Base-by-base conservation (phyloP, 1,140 invertebrate species). In the Drosophila seguyi region DNA sequence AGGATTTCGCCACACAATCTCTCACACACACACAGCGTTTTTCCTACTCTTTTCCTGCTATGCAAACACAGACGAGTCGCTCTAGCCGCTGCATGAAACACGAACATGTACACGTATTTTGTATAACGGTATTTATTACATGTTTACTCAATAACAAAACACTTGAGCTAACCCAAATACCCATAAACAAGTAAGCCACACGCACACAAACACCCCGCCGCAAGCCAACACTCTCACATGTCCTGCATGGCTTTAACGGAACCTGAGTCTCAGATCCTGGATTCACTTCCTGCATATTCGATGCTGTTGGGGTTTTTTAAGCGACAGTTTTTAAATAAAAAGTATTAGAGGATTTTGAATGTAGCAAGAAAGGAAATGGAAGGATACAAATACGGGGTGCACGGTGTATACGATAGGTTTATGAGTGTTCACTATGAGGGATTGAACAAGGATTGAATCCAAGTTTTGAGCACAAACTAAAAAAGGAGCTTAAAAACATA, bases 61-160 rank as follows among this genome's bases (percentile, higher is more conserved):
- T 79, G 67, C 76, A 79, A 78, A 79, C 75, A 79, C 38, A 66
- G 75, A 79, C 74, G 73, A 79, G 65, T 39, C 66, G 39, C 65
- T 60, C 22, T 47, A 3, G 44, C 44, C 66, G 59, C 44, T 36
- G 42, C 68, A 72, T 62, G 69, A 36, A 67, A 74, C 81, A 79
- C 73, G 73, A 72, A 77, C 79, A 81, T 77, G 75, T 65, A 83
- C 79, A 81, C 81, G 75, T 79, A 83, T 83, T 83, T 79, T 79
- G 75, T 83, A 79, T 79, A 79, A 71, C 75, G 81, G 81, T 84
- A 84, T 84, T 84, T 84, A 84, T 84, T 79, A 84, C 81, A 84
- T 84, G 81, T 84, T 84, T 84, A 84, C 81, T 84, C 81, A 84
- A 84, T 84, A 84, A 84, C 81, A 84, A 84, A 84, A 79, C 81